A percentile compares a stretch with the other conserved stretches of the same genome.
Evolutionary conservation across 2,888 invertebrate species (phyloP).

Genomic region (Malthinus seriepunctatus): DNA sequence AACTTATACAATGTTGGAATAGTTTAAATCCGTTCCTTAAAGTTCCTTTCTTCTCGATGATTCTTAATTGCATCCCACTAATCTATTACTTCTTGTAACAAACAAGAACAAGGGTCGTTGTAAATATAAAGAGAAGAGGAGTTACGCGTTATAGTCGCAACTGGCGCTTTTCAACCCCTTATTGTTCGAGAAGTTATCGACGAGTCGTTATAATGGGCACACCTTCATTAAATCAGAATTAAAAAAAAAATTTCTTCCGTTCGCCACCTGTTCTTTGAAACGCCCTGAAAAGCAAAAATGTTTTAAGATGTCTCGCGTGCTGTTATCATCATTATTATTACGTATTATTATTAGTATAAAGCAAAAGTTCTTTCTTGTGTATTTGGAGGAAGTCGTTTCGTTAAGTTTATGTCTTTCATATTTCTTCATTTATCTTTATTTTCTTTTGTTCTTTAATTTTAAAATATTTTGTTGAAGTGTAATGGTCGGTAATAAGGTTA

Average conservation of each 20-base stretch:
- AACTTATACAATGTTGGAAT: constrained; percentile 10
- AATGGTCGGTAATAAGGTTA: neutral
- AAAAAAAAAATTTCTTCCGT: constrained; percentile 15
- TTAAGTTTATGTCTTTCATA: constrained; percentile 55
- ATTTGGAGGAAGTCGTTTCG: constrained; percentile 46
- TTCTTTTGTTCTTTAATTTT: constrained; percentile 20
- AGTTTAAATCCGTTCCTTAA: constrained; percentile 14
- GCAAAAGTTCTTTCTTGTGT: constrained; percentile 46
- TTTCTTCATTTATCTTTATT: constrained; percentile 50
- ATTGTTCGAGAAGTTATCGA: constrained; percentile 20
- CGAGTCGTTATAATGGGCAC: constrained; percentile 7
- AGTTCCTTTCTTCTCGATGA: constrained; percentile 37
- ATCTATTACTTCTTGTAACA: constrained; percentile 33
- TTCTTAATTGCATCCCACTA: constrained; percentile 46
- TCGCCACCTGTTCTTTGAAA: constrained; percentile 33
- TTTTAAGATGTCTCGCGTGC: constrained; percentile 43
- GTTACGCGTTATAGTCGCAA: constrained; percentile 45
- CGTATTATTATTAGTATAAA: constrained; percentile 46
- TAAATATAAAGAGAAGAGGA: constrained; percentile 46
- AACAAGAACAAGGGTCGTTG: constrained; percentile 47
- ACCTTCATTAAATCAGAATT: constrained; percentile 23
- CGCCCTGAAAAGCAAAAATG: neutral
- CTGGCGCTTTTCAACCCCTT: constrained; percentile 31
- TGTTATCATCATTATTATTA: too few species aligned
- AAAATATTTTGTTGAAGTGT: neutral